Base-by-base conservation (phyloP, 2,113 vertebrate genomes). In the Peucedramus taeniatus region DNA sequence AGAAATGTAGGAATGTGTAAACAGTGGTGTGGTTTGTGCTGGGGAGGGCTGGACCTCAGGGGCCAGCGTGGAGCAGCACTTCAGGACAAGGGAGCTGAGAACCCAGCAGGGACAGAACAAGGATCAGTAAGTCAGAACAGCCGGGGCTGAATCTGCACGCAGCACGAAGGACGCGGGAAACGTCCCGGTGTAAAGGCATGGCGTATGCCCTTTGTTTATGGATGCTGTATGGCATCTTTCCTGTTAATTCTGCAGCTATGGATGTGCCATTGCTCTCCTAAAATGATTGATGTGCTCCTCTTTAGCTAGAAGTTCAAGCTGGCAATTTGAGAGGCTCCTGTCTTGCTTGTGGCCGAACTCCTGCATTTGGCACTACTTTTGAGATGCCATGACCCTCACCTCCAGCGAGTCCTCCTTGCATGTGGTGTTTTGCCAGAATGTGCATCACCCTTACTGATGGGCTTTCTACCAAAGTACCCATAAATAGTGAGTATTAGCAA, bases 1-100 rank as follows among this genome's bases (percentile, higher is more conserved):
- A 95, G 84, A 93, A 84, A 89, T 51, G 69, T 7, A 88, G 94
- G 85, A 93, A 95, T 87, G 89, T 94, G 39, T 90, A 77, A 94
- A 72, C 71, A 86, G 84, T 27, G 42, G 17, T 40, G 37, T 49
- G 66, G 19, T 66, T 64, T 69, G 39, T 57, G 28, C 3, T 70
- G 71, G 64, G 28, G 47, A 76, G 64, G 42, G 47, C 61, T 81
- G 81, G 30, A 53, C 19, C 76, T 68, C 61, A 1, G 69, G 53
- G 54, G 40, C 54, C 51, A 7, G 21, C 15, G 1, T 6, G 3
- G 3, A 71, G 53, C 28, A 64, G 50, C 59, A 19, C 16, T 35
- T 24, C 19, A 72, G 85, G 57, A 71, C 27, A 8, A 53, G 63
- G 51, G 49, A 47, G 53, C 47, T 0, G 27, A 83, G 54, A 53